phyloP scores from a whole-genome alignment of 2,888 invertebrate species.

The Diarsia dahlii region DNA sequence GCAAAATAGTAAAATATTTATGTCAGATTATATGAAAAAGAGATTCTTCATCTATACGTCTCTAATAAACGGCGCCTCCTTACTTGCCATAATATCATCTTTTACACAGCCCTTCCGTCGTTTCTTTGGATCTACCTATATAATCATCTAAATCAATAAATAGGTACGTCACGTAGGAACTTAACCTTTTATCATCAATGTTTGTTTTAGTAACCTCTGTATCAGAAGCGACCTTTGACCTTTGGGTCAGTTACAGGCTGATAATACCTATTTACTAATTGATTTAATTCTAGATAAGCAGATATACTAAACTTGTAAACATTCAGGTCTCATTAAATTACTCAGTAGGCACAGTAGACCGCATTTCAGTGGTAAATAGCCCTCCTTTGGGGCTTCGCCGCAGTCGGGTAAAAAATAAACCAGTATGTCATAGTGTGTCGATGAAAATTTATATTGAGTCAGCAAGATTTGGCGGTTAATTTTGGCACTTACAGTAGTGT shows the following conservation, averaged over 20 bases:
- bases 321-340: not conserved
- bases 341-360: not conserved
- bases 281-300: slow-evolving; percentile 7
- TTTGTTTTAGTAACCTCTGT: slow-evolving; percentile 13
- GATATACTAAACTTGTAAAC: not conserved
- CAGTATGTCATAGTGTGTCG: not conserved
- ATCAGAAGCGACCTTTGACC: not conserved
- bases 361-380: not conserved
- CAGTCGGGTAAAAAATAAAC: not conserved
- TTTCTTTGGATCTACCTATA: too few species aligned
- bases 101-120: too few species aligned
- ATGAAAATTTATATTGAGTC: not conserved
- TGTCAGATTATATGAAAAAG: too few species aligned
- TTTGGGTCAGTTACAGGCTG: not conserved
- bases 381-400: too few species aligned
- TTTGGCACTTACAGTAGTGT: too few species aligned
- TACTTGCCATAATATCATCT: too few species aligned
- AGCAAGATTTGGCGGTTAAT: not conserved
- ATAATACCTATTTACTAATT: not conserved
- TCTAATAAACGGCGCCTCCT: too few species aligned
- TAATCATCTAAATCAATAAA: not conserved
- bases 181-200: slow-evolving; percentile 1
- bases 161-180: not conserved
- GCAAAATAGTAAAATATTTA: too few species aligned
- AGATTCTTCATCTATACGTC: too few species aligned